Evolutionary conservation across 2,888 invertebrate species (phyloP), one percentile per base, ranked within the genome.

Genomic region (Barypeithes pellucidus): DNA sequence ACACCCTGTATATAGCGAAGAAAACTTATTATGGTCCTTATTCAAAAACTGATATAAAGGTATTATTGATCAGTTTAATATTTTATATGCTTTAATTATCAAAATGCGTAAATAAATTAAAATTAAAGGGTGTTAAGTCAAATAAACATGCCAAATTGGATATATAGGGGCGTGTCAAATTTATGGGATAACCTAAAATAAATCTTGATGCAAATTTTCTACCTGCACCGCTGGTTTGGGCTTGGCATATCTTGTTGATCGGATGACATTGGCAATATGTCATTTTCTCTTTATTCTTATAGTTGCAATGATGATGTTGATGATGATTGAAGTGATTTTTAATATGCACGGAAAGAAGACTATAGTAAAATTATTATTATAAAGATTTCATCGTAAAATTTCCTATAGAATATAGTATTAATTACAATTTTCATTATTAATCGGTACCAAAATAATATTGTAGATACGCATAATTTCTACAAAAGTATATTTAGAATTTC

Each of bases 61-160:
- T 3, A 1, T n/a, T 4, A 39, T n/a, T n/a, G 8, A 33, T 8
- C 8, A 5, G 33, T 33, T 33, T 33, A 8, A 39, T 50, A 11
- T 57, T 57, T 33, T 57, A 18, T 57, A 33, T 18, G 18, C 33
- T 66, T 66, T 73, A 70, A 70, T 70, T 73, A 73, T 66, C 66
- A 70, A 73, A 73, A 73, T 70, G 66, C 43, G 59, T 60, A 59
- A 47, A 73, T 73, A 70, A 74, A 74, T 74, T 66, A 62, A 62
- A 67, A 74, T 71, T 43, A 67, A 70, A 36, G 67, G 70, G 74
- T 74, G 74, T 67, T 71, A 74, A 70, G 57, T 70, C 74, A 74
- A 74, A 74, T 74, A 74, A 74, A 74, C 63, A 74, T 61, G 74
- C 70, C 70, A 70, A 67, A 74, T 74, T 70, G 70, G 70, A 74